Base-by-base conservation (phyloP, 1,140 invertebrate species). In the Calephelis nemesis region DNA sequence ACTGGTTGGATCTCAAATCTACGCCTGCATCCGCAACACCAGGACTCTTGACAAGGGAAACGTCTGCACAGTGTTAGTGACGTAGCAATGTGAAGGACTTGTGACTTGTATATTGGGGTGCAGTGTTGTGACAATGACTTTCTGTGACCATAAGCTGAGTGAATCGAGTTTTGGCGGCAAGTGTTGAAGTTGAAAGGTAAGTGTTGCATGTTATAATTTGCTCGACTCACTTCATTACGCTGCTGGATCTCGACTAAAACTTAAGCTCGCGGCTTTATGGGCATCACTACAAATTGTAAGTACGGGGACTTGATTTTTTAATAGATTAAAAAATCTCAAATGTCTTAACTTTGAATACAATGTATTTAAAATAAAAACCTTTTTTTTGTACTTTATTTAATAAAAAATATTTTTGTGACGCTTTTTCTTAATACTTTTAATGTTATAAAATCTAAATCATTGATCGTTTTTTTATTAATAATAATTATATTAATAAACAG, bases 1-100 rank as follows among this genome's bases (percentile, higher is more conserved):
- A 75, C 73, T 69, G 74, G 70, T 77, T 67, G 71, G 76, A 68
- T 68, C 77, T 84, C 87, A 90, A 66, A 88, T 77, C 78, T 73
- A 71, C 83, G 81, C 72, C 68, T 74, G 79, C 58, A 71, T 70
- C 75, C 74, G 72, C 68, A 68, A 67, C 67, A 77, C 66, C 67
- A 72, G 67, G 73, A 75, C 67, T 67, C 63, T 65, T 67, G 42
- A 47, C 30, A 65, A 48, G 40, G 39, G 60, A 52, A 67, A 52
- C 47, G 42, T 40, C 6, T 71, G 52, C 70, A 62, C 71, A 74
- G 49, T 63, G 69, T 62, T 58, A 63, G 75, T 72, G 68, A 71
- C 75, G 79, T 76, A 77, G 75, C 64, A 72, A 81, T 84, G 78
- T 75, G 48, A 69, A 73, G 63, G 64, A 77, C 76, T 77, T 77